Conservation (phyloP, 2,113 vertebrate species). For the zebrafish (Danio rerio) region GRCz12tu NC_133193.1:25019501-25020000, state of each 20-base stretch:
- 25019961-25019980: too few species aligned
- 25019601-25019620: not conserved
- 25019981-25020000: too few species aligned
- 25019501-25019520: constrained; percentile 4
- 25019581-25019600: not conserved
- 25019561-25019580: not conserved
- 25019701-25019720: not conserved
- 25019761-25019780: not conserved
- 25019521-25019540: not conserved
- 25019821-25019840: not conserved
- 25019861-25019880: too few species aligned
- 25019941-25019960: too few species aligned
- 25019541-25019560: not conserved
- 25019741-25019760: not conserved
- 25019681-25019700: not conserved
- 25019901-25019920: too few species aligned
- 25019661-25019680: not conserved
- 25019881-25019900: too few species aligned
- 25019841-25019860: not conserved
- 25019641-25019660: not conserved
- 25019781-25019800: not conserved
- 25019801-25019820: not conserved
- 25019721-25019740: not conserved
- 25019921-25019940: too few species aligned
- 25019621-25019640: not conserved